A percentile compares a stretch with the other conserved stretches of the same genome.
phyloP scores from a whole-genome alignment of 1,140 invertebrate genomes.

The Microplitis demolitor region DNA sequence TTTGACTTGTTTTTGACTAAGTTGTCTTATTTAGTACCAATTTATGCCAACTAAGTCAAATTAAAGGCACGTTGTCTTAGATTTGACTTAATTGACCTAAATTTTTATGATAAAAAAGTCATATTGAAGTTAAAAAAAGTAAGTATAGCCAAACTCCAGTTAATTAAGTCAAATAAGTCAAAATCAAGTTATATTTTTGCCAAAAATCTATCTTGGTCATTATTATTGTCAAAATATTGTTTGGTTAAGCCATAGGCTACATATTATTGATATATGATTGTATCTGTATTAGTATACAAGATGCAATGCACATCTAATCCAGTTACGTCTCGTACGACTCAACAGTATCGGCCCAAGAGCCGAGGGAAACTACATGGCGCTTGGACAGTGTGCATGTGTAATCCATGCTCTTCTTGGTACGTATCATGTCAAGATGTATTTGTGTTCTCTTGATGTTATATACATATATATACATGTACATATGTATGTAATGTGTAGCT shows the following conservation, averaged over 20 bases:
- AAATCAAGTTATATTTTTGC: too few species aligned
- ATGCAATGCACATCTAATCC: not conserved
- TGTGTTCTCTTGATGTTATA: not conserved
- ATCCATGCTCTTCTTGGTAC: conserved; percentile 17
- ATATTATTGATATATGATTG: not conserved
- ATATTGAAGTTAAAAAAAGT: too few species aligned
- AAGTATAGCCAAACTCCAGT: too few species aligned
- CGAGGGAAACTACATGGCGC: conserved; percentile 5
- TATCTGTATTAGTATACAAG: not conserved
- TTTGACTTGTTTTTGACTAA: too few species aligned
- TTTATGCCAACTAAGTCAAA: too few species aligned
- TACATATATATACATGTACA: not conserved
- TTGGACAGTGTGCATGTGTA: conserved; percentile 11
- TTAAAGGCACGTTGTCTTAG: too few species aligned
- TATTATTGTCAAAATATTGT: too few species aligned
- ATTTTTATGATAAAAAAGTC: too few species aligned
- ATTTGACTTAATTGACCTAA: too few species aligned
- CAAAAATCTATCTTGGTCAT: too few species aligned
- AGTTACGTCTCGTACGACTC: not conserved
- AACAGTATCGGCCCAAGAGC: conserved; percentile 2
- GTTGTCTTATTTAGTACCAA: too few species aligned
- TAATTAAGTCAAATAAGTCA: too few species aligned
- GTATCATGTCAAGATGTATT: not conserved
- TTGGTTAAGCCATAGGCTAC: not conserved
- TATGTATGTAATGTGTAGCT: not conserved